Evolutionary conservation across 2,888 invertebrate species (phyloP).

Genomic region (Labia minor): DNA sequence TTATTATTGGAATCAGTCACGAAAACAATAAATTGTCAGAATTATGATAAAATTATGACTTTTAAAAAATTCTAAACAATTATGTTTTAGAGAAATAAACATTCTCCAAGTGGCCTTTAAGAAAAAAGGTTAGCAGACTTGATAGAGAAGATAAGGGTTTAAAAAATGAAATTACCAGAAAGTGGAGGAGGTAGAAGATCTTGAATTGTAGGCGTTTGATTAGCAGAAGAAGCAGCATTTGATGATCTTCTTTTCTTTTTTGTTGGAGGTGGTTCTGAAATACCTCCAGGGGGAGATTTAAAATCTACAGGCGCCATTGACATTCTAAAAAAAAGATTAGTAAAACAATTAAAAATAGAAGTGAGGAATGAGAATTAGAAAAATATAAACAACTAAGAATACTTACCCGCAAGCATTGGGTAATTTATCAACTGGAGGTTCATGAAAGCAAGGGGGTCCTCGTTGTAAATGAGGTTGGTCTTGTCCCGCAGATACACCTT

Average conservation of each 20-base stretch:
- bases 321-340: conserved; percentile 41
- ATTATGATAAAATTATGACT: no score
- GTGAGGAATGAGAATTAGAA: no score
- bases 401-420: conserved; percentile 28
- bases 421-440: conserved; percentile 29
- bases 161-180: conserved; percentile 53
- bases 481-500: conserved; percentile 30
- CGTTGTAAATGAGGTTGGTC: conserved; percentile 30
- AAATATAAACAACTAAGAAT: neutral
- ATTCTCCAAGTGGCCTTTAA: no score
- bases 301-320: conserved; percentile 61
- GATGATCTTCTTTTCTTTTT: conserved; percentile 78
- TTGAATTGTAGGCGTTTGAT: conserved; percentile 40
- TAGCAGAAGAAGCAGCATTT: conserved; percentile 54
- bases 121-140: no score
- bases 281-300: conserved; percentile 56
- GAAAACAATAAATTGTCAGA: no score
- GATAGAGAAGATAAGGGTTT: no score
- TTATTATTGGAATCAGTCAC: no score
- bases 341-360: neutral
- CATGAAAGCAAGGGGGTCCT: conserved; percentile 30
- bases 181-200: conserved; percentile 73
- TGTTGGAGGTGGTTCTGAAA: conserved; percentile 59
- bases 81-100: no score
- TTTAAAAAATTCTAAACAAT: no score